Evolutionary conservation across 2,888 invertebrate genomes (phyloP).

Genomic region (Caradrina kadenii): DNA sequence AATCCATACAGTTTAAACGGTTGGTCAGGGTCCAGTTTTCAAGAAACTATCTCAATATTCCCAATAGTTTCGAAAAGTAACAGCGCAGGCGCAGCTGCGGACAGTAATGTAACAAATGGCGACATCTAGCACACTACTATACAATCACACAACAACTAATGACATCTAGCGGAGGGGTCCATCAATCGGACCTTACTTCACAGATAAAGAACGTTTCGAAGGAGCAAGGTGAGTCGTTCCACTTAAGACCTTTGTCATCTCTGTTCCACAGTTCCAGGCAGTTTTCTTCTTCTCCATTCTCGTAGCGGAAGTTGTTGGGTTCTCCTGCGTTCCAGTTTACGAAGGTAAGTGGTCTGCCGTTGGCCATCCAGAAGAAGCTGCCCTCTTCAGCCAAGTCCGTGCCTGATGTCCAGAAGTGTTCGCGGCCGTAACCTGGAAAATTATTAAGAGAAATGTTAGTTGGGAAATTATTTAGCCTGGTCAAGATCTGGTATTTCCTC

Average conservation of each 20-base stretch:
- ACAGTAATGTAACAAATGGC: constrained; percentile 61
- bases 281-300: constrained; percentile 98
- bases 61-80: constrained; percentile 40
- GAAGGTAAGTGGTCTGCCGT: constrained; percentile 96
- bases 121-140: constrained; percentile 75
- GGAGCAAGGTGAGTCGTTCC: constrained; percentile 98
- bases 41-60: constrained; percentile 45
- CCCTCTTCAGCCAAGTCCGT: constrained; percentile 98
- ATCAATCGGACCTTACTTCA: constrained; percentile 93
- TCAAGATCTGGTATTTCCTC: constrained; percentile 9
- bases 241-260: constrained; percentile 97
- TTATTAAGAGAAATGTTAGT: neutral
- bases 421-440: constrained; percentile 94
- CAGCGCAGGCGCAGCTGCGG: constrained; percentile 52
- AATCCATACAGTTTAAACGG: constrained; percentile 9
- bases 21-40: constrained; percentile 46
- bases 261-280: constrained; percentile 97
- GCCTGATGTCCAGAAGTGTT: constrained; percentile 98
- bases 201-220: constrained; percentile 98
- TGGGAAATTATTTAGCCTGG: constrained; percentile 3
- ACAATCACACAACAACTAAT: constrained; percentile 72
- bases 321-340: constrained; percentile 98
- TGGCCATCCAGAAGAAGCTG: constrained; percentile 98
- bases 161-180: constrained; percentile 46
- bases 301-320: constrained; percentile 98